These are phyloP conservation scores for Leptopterna dolabrata DNA, from an alignment of 2,888 invertebrate genomes.

Conservation along the genomic window DNA sequence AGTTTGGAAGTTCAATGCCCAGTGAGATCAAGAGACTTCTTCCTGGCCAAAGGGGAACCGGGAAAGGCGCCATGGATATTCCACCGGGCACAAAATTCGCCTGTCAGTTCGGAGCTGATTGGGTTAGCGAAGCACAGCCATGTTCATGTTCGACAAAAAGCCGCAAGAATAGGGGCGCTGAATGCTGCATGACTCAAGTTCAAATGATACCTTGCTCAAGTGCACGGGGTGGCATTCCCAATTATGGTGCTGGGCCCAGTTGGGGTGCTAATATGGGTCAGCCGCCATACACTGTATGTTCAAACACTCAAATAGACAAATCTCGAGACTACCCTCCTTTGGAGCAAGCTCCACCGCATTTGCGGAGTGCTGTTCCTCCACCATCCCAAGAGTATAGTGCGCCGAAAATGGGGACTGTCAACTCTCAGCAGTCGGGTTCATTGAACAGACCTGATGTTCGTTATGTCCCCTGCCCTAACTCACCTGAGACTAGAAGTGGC, in stretches of 20 bases:
- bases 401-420: neutral
- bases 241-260: neutral
- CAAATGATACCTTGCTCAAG: neutral
- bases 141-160: neutral
- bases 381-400: neutral
- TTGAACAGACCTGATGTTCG: neutral
- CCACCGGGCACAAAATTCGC: slow-evolving; percentile 44
- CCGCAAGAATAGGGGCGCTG: neutral
- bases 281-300: neutral
- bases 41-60: slow-evolving; percentile 1
- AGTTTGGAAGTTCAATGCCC: neutral
- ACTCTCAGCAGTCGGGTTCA: neutral
- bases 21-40: neutral
- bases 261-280: neutral
- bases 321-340: neutral
- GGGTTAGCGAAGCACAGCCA: slow-evolving; percentile 22
- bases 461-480: slow-evolving; percentile 34
- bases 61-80: slow-evolving; percentile 27
- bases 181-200: neutral
- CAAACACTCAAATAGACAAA: neutral
- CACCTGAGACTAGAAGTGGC: neutral
- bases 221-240: neutral
- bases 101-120: slow-evolving; percentile 34
- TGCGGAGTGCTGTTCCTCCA: neutral
- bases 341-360: slow-evolving; percentile 16